Evolutionary conservation across 2,888 invertebrate species (phyloP), one percentile per base, ranked within the genome.

Genomic region (Acanthacorydalis orientalis): DNA sequence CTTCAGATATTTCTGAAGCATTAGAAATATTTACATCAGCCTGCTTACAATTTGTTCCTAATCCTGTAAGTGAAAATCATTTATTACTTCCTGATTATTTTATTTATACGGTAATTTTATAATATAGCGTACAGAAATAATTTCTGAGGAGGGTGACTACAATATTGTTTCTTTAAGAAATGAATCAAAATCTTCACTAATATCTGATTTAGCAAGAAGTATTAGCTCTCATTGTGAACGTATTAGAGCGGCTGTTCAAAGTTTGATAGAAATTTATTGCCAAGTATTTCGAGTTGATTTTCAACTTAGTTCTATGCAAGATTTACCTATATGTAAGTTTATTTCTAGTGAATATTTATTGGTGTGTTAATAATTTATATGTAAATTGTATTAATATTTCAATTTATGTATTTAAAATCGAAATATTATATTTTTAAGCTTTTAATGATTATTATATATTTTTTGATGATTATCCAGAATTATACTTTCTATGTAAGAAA

Each of bases 221-320:
- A 75, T 86, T 7, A 68, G 74, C 44, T 67, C 73, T 16, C 78
- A 79, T 54, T 81, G 84, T 60, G 78, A 78, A 55, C 75, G 82
- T 52, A 71, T 93, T 43, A 72, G 86, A 1, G 82, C 82, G 58
- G 81, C 89, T 0, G 80, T 92, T 42, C 82, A 88, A 48, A 78
- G 83, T 52, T 69, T 93, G 4, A 77, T 96, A 4, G 83, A 86
- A 56, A 80, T 91, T 54, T 93, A 92, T 66, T 83, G 85, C 44
- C 78, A 84, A 55, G 83, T 88, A 0, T 83, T 89, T 57, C 77
- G 84, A 37, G 81, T 90, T 2, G 85, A 90, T 66, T 90, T 91
- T 65, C 77, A 78, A 53, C 70, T 88, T 51, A 73, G 72, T 1
- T 79, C 75, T 44, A 65, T 71, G 23, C 70, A 74, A 39, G 75